Percentiles rank a stretch among this genome's conserved stretches.
Evolutionary conservation across 2,888 invertebrate genomes (phyloP).

Genomic region (Thelaira solivaga): DNA sequence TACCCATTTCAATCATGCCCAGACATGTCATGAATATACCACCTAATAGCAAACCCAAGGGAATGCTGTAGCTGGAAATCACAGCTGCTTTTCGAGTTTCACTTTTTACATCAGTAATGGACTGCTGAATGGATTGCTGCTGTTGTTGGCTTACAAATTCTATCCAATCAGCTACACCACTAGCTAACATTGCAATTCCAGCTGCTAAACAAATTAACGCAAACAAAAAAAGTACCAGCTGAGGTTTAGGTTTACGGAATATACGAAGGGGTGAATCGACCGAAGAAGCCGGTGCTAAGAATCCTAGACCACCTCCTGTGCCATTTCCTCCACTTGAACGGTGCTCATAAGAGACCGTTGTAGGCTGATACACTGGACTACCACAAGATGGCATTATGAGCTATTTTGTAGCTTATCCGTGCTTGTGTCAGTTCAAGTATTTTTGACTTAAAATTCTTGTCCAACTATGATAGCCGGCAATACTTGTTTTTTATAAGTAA

Average conservation of each 20-base stretch:
- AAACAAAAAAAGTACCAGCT: slow-evolving; percentile 69
- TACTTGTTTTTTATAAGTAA: not conserved
- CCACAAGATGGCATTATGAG: slow-evolving; percentile 64
- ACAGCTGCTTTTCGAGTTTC: slow-evolving; percentile 55
- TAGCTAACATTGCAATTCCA: slow-evolving; percentile 80
- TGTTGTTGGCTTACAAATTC: slow-evolving; percentile 69
- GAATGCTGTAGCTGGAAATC: slow-evolving; percentile 68
- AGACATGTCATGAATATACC: slow-evolving; percentile 81
- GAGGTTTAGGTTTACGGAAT: slow-evolving; percentile 69
- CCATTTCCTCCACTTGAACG: slow-evolving; percentile 71
- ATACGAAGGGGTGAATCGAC: slow-evolving; percentile 69
- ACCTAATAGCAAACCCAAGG: slow-evolving; percentile 80
- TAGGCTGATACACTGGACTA: slow-evolving; percentile 85
- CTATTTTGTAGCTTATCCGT: not conserved
- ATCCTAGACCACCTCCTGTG: slow-evolving; percentile 41
- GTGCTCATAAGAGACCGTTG: slow-evolving; percentile 86
- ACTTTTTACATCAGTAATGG: slow-evolving; percentile 34
- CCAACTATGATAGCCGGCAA: not conserved
- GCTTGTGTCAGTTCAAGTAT: not conserved
- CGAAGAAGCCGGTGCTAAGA: slow-evolving; percentile 70
- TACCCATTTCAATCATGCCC: slow-evolving; percentile 81
- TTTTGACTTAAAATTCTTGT: not conserved
- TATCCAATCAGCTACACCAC: slow-evolving; percentile 81
- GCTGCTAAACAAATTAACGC: slow-evolving; percentile 71
- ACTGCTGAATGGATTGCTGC: slow-evolving; percentile 20